Conservation (phyloP, 2,888 invertebrate species). For the Drosophila affinis region DNA sequence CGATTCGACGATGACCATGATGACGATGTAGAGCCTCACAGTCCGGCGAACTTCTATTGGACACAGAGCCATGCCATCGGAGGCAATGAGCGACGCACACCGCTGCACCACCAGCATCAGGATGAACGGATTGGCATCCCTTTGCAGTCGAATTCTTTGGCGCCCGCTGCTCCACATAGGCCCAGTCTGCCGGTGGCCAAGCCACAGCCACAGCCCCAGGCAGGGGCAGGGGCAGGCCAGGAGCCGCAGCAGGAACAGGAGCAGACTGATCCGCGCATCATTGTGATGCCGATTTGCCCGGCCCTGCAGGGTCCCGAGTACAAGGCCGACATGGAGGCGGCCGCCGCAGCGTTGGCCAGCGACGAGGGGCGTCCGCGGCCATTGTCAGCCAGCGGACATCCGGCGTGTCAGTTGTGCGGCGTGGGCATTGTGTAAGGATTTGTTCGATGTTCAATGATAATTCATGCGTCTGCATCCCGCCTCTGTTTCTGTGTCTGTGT, state of each 20-base stretch:
- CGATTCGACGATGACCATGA: constrained; percentile 12
- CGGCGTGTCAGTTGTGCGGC: constrained; percentile 83
- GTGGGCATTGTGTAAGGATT: constrained; percentile 84
- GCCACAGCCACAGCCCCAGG: constrained; percentile 6
- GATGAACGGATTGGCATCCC: constrained; percentile 84
- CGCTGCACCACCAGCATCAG: constrained; percentile 68
- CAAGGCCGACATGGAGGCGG: constrained; percentile 81
- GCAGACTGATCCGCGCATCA: constrained; percentile 78
- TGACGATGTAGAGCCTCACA: constrained; percentile 76
- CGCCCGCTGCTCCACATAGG: constrained; percentile 85
- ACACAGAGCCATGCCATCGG: constrained; percentile 91
- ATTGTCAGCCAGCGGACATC: constrained; percentile 81
- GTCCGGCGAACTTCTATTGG: constrained; percentile 87
- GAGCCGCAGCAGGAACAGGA: constrained; percentile 35
- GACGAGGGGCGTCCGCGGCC: constrained; percentile 74
- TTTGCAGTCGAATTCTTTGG: constrained; percentile 86
- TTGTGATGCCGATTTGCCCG: constrained; percentile 82
- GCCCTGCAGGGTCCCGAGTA: constrained; percentile 81
- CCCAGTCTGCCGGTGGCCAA: constrained; percentile 84
- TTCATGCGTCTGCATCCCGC: constrained; percentile 52
- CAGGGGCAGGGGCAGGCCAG: constrained; percentile 3
- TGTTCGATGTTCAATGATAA: constrained; percentile 62
- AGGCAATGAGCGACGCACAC: constrained; percentile 85
- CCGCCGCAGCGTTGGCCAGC: constrained; percentile 72
- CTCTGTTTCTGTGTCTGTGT: constrained; percentile 17